A percentile compares a stretch with the other conserved stretches of the same genome.
phyloP scores from a whole-genome alignment of 2,888 invertebrate genomes.

The Synanthedon tipuliformis region DNA sequence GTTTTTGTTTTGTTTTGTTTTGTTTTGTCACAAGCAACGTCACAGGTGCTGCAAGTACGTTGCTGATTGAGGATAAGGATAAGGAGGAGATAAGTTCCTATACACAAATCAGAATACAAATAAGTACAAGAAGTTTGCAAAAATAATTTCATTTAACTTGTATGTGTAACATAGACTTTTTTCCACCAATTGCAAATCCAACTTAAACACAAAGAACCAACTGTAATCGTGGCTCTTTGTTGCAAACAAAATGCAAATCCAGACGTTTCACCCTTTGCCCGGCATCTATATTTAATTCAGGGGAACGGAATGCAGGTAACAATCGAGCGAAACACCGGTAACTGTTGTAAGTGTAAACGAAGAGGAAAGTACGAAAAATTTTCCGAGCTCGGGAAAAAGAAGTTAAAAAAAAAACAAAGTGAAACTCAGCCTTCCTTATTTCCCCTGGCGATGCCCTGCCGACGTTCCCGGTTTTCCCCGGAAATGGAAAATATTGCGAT shows the following conservation, averaged over 20 bases:
- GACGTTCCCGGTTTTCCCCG: conserved; percentile 52
- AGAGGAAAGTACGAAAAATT: conserved; percentile 60
- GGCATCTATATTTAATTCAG: conserved; percentile 61
- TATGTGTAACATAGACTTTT: background rate
- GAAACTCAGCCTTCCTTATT: conserved; percentile 68
- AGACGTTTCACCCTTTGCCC: conserved; percentile 62
- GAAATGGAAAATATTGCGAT: conserved; percentile 72
- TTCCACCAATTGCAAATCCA: conserved; percentile 19
- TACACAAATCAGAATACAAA: too few relatives aligned
- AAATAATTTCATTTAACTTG: background rate
- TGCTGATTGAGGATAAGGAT: too few relatives aligned
- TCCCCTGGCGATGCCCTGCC: conserved; percentile 61
- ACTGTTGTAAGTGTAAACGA: conserved; percentile 67
- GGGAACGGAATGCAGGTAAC: conserved; percentile 51
- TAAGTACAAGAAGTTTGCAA: too few relatives aligned
- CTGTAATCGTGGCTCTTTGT: conserved; percentile 46
- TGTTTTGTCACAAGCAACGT: too few relatives aligned
- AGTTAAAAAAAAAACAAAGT: conserved; percentile 63
- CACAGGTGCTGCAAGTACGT: too few relatives aligned
- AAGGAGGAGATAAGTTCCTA: too few relatives aligned
- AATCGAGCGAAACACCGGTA: conserved; percentile 53
- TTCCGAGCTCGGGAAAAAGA: conserved; percentile 27
- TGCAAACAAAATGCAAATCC: conserved; percentile 62
- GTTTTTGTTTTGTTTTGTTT: too few relatives aligned
- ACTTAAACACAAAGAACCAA: conserved; percentile 33